Conservation (phyloP, 2,797 vertebrate genomes). For the Mus spretus region DNA sequence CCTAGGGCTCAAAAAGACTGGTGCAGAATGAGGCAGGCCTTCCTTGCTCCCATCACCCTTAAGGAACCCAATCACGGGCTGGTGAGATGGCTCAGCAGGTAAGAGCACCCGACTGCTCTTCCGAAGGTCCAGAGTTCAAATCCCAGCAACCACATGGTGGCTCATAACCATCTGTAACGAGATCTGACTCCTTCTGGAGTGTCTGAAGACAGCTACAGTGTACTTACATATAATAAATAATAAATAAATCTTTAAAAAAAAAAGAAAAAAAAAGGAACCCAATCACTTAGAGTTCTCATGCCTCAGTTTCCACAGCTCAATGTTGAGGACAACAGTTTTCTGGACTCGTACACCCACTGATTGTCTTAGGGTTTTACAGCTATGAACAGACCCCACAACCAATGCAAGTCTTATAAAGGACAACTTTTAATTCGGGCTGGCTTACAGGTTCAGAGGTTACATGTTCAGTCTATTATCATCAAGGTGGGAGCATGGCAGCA, state of each 20-base stretch:
- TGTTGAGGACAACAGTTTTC: background rate
- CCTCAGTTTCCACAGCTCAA: background rate
- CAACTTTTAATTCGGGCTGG: background rate
- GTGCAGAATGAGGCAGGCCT: no score
- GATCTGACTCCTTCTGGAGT: no score
- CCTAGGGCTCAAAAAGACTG: background rate
- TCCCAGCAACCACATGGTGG: no score
- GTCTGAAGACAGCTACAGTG: no score
- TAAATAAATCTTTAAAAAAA: no score
- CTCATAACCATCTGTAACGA: no score
- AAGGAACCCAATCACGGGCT: background rate
- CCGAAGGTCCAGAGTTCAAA: no score
- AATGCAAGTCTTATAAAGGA: background rate
- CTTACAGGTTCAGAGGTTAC: background rate
- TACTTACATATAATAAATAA: no score
- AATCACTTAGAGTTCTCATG: background rate
- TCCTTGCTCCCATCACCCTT: background rate
- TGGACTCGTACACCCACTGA: background rate
- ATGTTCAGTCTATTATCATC: background rate
- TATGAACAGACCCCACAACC: no score
- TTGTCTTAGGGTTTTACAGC: background rate
- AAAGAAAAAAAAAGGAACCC: no score
- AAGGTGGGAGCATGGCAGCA: background rate
- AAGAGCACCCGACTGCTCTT: no score
- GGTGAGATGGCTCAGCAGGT: no score